Percentiles rank a stretch among this genome's conserved stretches.
These are phyloP conservation scores for Caracal caracal DNA, from an alignment of 2,113 vertebrate genomes.

Conservation along the genomic window DNA sequence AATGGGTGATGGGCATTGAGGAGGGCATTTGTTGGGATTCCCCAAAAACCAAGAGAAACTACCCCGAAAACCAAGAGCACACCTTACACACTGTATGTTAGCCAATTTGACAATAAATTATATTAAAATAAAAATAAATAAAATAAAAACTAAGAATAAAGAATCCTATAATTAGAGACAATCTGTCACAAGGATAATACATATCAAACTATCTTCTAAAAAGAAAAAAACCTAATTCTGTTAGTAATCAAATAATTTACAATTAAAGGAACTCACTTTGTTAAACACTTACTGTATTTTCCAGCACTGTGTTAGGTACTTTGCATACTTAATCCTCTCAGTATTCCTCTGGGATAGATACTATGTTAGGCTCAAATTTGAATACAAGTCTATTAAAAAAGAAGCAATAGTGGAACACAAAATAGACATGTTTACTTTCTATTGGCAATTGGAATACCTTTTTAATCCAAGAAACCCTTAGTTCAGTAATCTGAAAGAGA, in stretches of 20 bases:
- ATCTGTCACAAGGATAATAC: not conserved
- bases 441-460: not conserved
- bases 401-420: not conserved
- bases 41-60: too few relatives aligned
- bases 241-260: not conserved
- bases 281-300: not conserved
- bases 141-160: constrained; percentile 29
- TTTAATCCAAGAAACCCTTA: constrained; percentile 21
- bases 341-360: not conserved
- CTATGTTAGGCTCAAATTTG: not conserved
- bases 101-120: too few relatives aligned
- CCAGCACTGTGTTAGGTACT: not conserved
- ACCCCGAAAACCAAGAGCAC: too few relatives aligned
- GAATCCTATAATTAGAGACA: not conserved
- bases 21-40: too few relatives aligned
- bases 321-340: not conserved
- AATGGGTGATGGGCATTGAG: too few relatives aligned
- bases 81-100: too few relatives aligned
- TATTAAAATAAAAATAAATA: too few relatives aligned
- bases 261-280: not conserved
- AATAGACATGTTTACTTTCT: constrained; percentile 32
- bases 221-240: not conserved
- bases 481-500: not conserved
- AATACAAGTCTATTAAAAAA: not conserved
- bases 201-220: not conserved